These are phyloP conservation scores for Pelusios castaneus DNA, from an alignment of 2,113 vertebrate genomes.

Conservation along the genomic window DNA sequence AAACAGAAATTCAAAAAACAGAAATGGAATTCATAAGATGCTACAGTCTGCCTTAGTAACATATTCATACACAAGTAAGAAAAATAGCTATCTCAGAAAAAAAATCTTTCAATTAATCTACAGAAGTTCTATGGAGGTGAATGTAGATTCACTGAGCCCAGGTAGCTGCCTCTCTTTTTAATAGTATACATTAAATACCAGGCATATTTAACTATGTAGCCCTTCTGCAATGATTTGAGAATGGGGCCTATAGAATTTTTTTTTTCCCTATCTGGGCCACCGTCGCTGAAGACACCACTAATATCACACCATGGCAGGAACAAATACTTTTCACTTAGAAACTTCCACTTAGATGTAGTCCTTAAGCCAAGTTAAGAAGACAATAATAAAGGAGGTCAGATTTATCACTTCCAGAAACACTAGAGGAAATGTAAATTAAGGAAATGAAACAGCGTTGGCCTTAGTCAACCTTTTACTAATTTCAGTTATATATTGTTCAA, in stretches of 20 bases:
- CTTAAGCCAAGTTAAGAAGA: not conserved
- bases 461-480: not conserved
- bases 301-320: not conserved
- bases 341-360: not conserved
- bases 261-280: not conserved
- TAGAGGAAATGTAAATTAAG: not conserved
- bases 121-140: not conserved
- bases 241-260: not conserved
- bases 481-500: not conserved
- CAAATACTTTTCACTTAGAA: not conserved
- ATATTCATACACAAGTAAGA: too few relatives aligned
- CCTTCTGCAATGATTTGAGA: not conserved
- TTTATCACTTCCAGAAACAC: not conserved
- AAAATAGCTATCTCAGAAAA: too few relatives aligned
- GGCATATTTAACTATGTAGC: too few relatives aligned
- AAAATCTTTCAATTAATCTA: not conserved
- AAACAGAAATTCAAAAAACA: too few relatives aligned
- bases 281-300: not conserved
- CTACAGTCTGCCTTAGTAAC: too few relatives aligned
- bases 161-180: too few relatives aligned
- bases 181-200: too few relatives aligned
- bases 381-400: not conserved
- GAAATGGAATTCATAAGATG: too few relatives aligned
- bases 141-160: not conserved
- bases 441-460: accelerated